phyloP scores from a whole-genome alignment of 2,113 vertebrate species.

The Chrysemys picta region DNA sequence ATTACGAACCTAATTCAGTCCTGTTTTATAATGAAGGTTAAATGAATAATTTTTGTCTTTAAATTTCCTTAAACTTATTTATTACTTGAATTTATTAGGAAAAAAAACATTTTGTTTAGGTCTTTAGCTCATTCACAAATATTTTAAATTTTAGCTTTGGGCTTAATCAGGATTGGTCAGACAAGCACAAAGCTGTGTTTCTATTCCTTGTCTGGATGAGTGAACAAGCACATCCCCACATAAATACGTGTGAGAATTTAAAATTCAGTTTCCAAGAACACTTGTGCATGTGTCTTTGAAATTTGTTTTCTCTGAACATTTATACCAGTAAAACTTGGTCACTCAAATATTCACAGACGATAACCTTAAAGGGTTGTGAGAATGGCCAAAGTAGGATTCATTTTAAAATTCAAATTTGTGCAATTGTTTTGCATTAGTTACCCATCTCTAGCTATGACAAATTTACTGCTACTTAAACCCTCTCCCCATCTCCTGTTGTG shows the following conservation, averaged over 20 bases:
- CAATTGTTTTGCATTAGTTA: background rate
- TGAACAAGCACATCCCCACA: background rate
- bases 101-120: background rate
- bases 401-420: background rate
- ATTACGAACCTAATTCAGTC: background rate
- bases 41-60: background rate
- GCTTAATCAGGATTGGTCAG: background rate
- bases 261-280: background rate
- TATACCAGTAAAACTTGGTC: background rate
- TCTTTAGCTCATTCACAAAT: background rate
- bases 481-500: background rate
- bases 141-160: no score
- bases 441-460: background rate
- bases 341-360: background rate
- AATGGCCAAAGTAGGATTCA: background rate
- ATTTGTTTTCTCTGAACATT: background rate
- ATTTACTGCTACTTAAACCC: background rate
- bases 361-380: background rate
- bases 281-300: background rate
- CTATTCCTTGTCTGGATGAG: background rate
- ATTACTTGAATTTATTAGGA: background rate
- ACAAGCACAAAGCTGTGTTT: background rate
- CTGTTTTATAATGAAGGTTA: background rate
- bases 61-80: background rate
- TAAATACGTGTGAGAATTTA: background rate